A percentile compares a stretch with the other conserved stretches of the same genome.
phyloP scores from a whole-genome alignment of 2,888 invertebrate species.

The Metalampra italica region DNA sequence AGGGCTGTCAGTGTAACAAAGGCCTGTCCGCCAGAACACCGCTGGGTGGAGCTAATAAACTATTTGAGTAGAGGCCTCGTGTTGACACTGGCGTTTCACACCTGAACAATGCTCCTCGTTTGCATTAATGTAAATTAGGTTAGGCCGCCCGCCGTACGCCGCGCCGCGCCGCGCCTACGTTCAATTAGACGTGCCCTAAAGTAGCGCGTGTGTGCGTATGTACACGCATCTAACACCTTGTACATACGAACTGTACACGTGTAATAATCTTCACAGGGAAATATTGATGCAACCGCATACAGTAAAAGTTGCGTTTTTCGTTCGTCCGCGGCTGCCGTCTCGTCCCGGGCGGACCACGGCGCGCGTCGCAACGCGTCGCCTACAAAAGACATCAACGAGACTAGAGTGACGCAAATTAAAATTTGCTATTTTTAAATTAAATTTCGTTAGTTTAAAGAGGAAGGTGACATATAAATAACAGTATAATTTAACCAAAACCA shows the following conservation, averaged over 20 bases:
- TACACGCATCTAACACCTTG: constrained; percentile 53
- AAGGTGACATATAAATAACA: neutral
- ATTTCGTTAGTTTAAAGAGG: neutral
- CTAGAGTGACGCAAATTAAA: neutral
- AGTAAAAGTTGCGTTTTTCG: constrained; percentile 18
- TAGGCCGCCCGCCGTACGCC: constrained; percentile 59
- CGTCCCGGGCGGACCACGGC: neutral
- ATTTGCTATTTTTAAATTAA: neutral
- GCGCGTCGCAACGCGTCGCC: neutral
- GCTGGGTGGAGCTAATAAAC: constrained; percentile 77
- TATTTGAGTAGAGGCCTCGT: constrained; percentile 71
- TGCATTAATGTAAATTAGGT: constrained; percentile 79
- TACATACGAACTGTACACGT: constrained; percentile 46
- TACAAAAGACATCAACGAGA: constrained; percentile 14
- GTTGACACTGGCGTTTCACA: constrained; percentile 78
- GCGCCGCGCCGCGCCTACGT: constrained; percentile 71
- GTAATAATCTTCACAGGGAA: constrained; percentile 40
- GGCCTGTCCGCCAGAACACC: constrained; percentile 66
- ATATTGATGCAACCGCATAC: constrained; percentile 37
- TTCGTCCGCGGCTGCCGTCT: neutral
- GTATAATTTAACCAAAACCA: constrained; percentile 27
- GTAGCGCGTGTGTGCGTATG: constrained; percentile 67
- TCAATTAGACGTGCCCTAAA: constrained; percentile 73
- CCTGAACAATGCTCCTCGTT: constrained; percentile 78
- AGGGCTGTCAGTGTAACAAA: constrained; percentile 71